Evolutionary conservation across 2,113 vertebrate genomes (phyloP), one percentile per base, ranked within the genome.

Genomic region (Sapayoa aenigma): DNA sequence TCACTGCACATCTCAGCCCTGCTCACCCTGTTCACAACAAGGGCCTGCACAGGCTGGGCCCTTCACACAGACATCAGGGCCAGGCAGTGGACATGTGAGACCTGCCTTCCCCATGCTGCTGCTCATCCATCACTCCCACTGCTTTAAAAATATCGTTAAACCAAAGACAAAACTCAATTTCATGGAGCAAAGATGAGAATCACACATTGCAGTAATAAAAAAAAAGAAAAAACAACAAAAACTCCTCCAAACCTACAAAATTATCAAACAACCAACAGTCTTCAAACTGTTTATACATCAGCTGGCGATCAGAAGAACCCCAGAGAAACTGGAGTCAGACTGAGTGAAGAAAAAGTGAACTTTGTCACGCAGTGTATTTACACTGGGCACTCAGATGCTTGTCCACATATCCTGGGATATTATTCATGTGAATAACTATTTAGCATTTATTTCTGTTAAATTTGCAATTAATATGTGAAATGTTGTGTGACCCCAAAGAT

Each of bases 41-140:
- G 5, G 52, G 17, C 7, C 5, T 2, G 5, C 19, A 7, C 12
- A 5, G 25, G 46, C 44, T 11, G 28, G 28, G 44, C 27, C 52
- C n/a, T 18, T 22, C 41, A 4, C 39, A 5, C 0, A 2, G 8
- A n/a, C 24, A 2, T 2, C 47, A 4, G n/a, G 24, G 25, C 47
- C 12, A 37, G 37, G 12, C 50, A 56, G 49, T 20, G 55, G 13
- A 15, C 12, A 14, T 18, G 12, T 9, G 60, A 37, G 31, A 50
- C 25, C 53, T 60, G 46, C 80, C 81, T 62, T 60, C 76, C 39
- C 30, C 49, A 62, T 9, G 1, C 46, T 11, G 9, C 1, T 23
- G 20, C 63, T 60, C 35, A 53, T 31, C 24, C 58, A 35, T 27
- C 13, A 0, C 44, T 25, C 42, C 39, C 39, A 30, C 58, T 42